Evolutionary conservation across 2,113 vertebrate genomes (phyloP).

Genomic region (Climacteris rufus): DNA sequence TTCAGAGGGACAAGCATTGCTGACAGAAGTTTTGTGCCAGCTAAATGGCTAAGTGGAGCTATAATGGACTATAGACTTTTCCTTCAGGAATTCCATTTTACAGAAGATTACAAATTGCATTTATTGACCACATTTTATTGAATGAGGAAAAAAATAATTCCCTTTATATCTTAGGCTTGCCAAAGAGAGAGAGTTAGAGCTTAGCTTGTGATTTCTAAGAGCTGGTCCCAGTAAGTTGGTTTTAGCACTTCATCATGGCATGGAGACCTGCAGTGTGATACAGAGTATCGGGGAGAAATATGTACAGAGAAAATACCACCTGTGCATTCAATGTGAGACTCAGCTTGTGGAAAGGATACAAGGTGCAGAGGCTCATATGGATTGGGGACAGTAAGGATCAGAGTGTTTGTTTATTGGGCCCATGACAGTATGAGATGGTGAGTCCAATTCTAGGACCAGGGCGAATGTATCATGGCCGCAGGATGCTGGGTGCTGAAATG

Average conservation of each 20-base stretch:
- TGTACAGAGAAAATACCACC: background rate
- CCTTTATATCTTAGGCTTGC: background rate
- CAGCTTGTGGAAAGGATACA: background rate
- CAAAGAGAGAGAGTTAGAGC: background rate
- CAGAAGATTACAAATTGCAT: background rate
- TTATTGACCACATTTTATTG: background rate
- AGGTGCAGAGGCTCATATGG: background rate
- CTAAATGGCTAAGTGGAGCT: background rate
- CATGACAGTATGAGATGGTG: background rate
- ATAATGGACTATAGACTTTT: background rate
- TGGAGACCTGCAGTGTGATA: background rate
- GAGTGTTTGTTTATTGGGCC: rapidly evolving
- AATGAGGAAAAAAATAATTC: background rate
- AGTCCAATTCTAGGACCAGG: background rate
- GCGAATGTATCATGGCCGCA: rapidly evolving
- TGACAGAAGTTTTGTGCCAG: background rate
- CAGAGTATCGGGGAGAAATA: background rate
- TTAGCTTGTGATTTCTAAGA: background rate
- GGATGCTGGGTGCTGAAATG: background rate
- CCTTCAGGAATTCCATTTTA: background rate
- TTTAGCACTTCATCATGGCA: background rate
- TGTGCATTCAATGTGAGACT: background rate
- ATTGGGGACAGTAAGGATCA: background rate
- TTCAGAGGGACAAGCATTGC: background rate
- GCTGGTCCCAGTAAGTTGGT: background rate